Percentiles rank a stretch among this genome's conserved stretches.
These are phyloP conservation scores for Lineus longissimus DNA, from an alignment of 1,140 invertebrate genomes.

Conservation along the genomic window DNA sequence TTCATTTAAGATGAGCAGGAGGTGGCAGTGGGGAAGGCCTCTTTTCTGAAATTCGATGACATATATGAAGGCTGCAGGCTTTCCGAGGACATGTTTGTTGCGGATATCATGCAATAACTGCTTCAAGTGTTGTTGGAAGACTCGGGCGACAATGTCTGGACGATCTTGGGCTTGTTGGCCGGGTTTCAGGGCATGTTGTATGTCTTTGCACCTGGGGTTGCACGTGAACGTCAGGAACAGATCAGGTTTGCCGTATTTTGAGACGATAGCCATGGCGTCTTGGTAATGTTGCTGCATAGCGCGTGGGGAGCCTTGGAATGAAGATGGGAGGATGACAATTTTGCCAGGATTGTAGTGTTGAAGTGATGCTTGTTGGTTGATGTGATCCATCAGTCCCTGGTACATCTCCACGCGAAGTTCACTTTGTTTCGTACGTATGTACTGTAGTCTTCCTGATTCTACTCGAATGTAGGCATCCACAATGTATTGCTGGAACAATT, in stretches of 20 bases:
- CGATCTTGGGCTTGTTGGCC: conserved; percentile 40
- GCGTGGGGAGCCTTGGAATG: conserved; percentile 47
- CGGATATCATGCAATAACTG: conserved; percentile 51
- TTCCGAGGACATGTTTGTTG: conserved; percentile 45
- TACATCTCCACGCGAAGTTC: conserved; percentile 28
- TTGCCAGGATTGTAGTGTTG: conserved; percentile 33
- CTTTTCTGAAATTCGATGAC: conserved; percentile 59
- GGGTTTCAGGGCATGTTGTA: conserved; percentile 34
- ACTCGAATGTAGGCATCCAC: conserved; percentile 44
- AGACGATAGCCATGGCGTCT: conserved; percentile 57
- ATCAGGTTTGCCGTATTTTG: conserved; percentile 51
- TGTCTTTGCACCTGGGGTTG: conserved; percentile 57
- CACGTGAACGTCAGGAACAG: conserved; percentile 58
- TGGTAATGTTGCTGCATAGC: conserved; percentile 54
- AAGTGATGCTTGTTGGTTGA: conserved; percentile 15
- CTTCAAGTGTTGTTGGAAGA: conserved; percentile 57
- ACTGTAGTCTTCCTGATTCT: conserved; percentile 38
- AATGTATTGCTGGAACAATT: conserved; percentile 29
- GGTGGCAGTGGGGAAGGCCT: conserved; percentile 57
- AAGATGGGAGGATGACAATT: conserved; percentile 51
- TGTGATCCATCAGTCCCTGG: conserved; percentile 26
- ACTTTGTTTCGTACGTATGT: conserved; percentile 29
- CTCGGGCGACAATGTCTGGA: conserved; percentile 54
- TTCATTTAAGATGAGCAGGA: conserved; percentile 53
- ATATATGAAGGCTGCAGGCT: conserved; percentile 40